phyloP scores from a whole-genome alignment of 2,113 vertebrate species.

The Anarhynchus alexandrinus region DNA sequence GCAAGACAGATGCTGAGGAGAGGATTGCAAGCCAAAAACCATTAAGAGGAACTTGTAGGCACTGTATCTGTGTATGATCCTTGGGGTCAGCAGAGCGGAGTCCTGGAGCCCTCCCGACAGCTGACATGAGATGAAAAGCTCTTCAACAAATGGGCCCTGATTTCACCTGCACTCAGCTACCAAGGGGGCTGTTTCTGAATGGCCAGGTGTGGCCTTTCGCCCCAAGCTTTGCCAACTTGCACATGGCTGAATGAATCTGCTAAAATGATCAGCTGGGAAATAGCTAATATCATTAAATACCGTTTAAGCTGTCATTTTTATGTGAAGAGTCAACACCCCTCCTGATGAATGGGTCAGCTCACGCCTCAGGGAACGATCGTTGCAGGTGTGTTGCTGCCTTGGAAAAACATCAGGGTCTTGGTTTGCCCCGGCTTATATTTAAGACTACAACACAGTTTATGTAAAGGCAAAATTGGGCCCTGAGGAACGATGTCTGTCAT shows the following conservation, averaged over 20 bases:
- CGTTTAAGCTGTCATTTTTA: constrained; percentile 52
- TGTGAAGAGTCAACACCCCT: constrained; percentile 38
- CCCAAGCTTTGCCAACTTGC: constrained; percentile 44
- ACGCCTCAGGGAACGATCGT: neutral
- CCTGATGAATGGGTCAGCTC: constrained; percentile 23
- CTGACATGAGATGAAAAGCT: neutral
- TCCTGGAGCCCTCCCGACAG: neutral
- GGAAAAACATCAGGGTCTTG: constrained; percentile 38
- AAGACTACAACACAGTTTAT: constrained; percentile 14
- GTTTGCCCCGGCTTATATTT: constrained; percentile 17
- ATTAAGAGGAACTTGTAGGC: neutral
- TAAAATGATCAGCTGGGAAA: constrained; percentile 52
- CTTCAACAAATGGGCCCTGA: neutral
- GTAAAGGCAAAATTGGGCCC: constrained; percentile 31
- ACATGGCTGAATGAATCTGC: constrained; percentile 36
- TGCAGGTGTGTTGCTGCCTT: constrained; percentile 44
- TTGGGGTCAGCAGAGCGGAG: neutral
- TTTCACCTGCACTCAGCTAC: constrained; percentile 35
- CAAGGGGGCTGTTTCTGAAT: constrained; percentile 19
- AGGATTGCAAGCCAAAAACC: constrained; percentile 5
- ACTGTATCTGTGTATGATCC: neutral
- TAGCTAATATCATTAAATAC: constrained; percentile 47
- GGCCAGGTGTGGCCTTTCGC: constrained; percentile 48
- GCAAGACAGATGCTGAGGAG: constrained; percentile 31
- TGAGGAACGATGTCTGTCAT: constrained; percentile 1